Evolutionary conservation across 2,113 vertebrate species (phyloP), one percentile per base, ranked within the genome.

Genomic region (Neotragus pygmaeus): DNA sequence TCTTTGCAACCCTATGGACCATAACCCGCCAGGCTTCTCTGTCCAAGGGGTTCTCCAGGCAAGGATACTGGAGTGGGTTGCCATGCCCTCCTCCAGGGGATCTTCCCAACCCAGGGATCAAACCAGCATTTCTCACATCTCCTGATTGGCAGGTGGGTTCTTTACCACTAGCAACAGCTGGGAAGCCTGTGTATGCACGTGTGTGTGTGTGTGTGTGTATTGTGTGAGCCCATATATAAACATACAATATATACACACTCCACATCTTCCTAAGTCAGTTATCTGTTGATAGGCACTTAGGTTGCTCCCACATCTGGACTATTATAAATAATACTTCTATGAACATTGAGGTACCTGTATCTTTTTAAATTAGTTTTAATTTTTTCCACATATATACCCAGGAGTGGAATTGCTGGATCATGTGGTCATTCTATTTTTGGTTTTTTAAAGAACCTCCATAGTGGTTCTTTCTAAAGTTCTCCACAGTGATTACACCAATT

Each of bases 1-100:
- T 36, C 17, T 23, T 36, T 12, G n/a, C n/a, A 36, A 39, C 66
- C n/a, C n/a, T 39, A 3, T 70, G 66, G n/a, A 70, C 66, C 5
- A 0, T 70, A 70, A 5, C 66, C 66, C 0, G 0, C n/a, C n/a
- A 70, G 66, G n/a, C 66, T 70, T 70, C 66, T 70, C n/a, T 39
- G n/a, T 36, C 66, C 10, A 70, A 70, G n/a, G 5, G 19, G 19
- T 39, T 70, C 10, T 70, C 19, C n/a, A 70, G n/a, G n/a, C 66
- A 39, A 70, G 66, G 64, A 36, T 70, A 6, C n/a, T 70, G 19
- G 66, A 70, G n/a, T 70, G 66, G 66, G 9, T 21, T 23, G 64
- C 66, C 19, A 39, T 39, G n/a, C 66, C n/a, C 19, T 39, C 66
- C 66, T 70, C 66, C 66, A 66, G 17, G 33, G 64, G 2, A 66